Percentiles rank a stretch among this genome's conserved stretches.
These are phyloP conservation scores for Hiodon tergisus DNA, from an alignment of 2,113 vertebrate genomes.

Conservation along the genomic window DNA sequence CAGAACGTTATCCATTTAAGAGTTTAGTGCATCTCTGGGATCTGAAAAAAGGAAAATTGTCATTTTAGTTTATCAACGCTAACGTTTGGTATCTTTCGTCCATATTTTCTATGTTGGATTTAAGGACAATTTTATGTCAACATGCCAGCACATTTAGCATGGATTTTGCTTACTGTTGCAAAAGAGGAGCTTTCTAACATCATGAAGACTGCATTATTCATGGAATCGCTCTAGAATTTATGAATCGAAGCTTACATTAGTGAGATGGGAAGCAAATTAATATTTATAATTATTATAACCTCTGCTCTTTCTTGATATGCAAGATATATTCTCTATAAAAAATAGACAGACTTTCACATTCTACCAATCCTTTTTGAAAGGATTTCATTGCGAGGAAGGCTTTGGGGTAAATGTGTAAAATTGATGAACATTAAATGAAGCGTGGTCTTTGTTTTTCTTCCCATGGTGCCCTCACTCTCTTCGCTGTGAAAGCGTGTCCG, in stretches of 20 bases:
- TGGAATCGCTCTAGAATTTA: slow-evolving; percentile 11
- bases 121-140: not conserved
- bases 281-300: slow-evolving; percentile 31
- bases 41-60: too few species aligned
- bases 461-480: slow-evolving; percentile 14
- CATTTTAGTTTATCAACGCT: too few species aligned
- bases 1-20: not conserved
- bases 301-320: slow-evolving; percentile 17
- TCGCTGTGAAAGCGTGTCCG: slow-evolving; percentile 25
- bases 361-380: slow-evolving; percentile 5
- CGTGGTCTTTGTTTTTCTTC: slow-evolving; percentile 45
- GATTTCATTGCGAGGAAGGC: slow-evolving; percentile 13
- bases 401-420: slow-evolving; percentile 45
- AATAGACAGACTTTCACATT: slow-evolving; percentile 1
- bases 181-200: not conserved
- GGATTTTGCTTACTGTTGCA: not conserved
- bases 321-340: not conserved
- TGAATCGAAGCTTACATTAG: slow-evolving; percentile 15
- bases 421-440: slow-evolving; percentile 45
- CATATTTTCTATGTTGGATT: not conserved
- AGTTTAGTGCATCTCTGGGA: not conserved
- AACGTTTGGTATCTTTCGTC: not conserved
- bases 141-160: not conserved
- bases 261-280: slow-evolving; percentile 11
- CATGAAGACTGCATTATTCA: slow-evolving; percentile 13